Evolutionary conservation across 2,113 vertebrate genomes (phyloP).

Genomic region (Nycticebus coucang): DNA sequence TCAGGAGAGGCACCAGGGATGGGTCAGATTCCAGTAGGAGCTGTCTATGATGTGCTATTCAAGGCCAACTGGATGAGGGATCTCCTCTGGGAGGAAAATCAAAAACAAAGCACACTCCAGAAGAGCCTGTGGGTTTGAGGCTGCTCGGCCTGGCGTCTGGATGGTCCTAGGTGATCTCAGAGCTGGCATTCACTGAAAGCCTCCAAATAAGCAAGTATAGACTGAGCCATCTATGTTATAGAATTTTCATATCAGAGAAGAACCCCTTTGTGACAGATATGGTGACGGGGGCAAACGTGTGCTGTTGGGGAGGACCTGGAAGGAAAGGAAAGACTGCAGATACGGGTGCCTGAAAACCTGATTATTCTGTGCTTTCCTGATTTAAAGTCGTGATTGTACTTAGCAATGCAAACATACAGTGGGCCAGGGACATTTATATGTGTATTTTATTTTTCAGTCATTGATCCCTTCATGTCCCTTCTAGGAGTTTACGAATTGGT

Average conservation of each 20-base stretch:
- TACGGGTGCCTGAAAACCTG: not conserved
- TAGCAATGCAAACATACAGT: not conserved
- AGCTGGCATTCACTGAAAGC: not conserved
- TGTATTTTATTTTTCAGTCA: slow-evolving; percentile 47
- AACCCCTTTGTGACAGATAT: not conserved
- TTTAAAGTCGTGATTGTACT: slow-evolving; percentile 10
- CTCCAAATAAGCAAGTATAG: too few species aligned
- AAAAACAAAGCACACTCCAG: not conserved
- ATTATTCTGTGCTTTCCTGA: not conserved
- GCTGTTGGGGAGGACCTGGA: not conserved
- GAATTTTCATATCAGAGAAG: not conserved
- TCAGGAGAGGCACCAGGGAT: not conserved
- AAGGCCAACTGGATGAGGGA: not conserved
- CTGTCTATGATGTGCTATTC: not conserved
- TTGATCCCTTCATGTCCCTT: slow-evolving; percentile 50
- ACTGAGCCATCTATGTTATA: not conserved
- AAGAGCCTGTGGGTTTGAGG: not conserved
- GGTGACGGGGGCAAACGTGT: not conserved
- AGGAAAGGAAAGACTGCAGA: not conserved
- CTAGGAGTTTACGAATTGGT: slow-evolving; percentile 22
- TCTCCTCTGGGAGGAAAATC: not conserved
- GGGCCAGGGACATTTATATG: not conserved
- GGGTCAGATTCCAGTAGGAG: not conserved
- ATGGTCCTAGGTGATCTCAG: not conserved
- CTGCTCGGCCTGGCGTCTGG: not conserved